These are phyloP conservation scores for Rhabdomys pumilio DNA, from an alignment of 2,797 vertebrate species.

Conservation along the genomic window DNA sequence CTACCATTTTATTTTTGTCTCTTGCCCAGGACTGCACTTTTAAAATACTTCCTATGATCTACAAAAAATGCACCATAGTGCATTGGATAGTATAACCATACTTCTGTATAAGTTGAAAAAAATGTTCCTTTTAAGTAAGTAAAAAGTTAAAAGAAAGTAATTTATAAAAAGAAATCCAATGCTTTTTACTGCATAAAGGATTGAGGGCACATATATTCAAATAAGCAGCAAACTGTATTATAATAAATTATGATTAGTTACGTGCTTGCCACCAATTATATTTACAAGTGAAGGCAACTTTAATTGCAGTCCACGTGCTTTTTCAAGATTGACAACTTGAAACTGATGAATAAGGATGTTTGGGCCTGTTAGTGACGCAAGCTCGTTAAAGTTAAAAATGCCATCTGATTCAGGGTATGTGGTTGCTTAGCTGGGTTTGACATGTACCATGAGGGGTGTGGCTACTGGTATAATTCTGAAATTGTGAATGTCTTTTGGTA, in stretches of 20 bases:
- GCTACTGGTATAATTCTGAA: neutral
- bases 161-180: neutral
- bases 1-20: neutral
- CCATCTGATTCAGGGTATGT: rapidly evolving
- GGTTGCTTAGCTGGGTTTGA: neutral
- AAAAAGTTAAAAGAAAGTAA: neutral
- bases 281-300: neutral
- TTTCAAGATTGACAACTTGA: neutral
- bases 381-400: neutral
- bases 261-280: neutral
- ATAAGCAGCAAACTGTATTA: neutral
- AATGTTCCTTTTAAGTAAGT: neutral
- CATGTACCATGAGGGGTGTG: rapidly evolving
- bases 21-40: neutral
- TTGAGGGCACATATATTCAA: neutral
- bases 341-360: neutral
- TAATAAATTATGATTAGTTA: neutral
- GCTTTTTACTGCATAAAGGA: neutral
- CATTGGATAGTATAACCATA: neutral
- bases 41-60: neutral
- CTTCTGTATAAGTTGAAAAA: neutral
- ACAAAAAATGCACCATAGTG: neutral
- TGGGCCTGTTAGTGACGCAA: too few relatives aligned
- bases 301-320: neutral
- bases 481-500: neutral